Conservation (phyloP, 1,140 invertebrate genomes). For the Cyrtorhinus lividipennis region DNA sequence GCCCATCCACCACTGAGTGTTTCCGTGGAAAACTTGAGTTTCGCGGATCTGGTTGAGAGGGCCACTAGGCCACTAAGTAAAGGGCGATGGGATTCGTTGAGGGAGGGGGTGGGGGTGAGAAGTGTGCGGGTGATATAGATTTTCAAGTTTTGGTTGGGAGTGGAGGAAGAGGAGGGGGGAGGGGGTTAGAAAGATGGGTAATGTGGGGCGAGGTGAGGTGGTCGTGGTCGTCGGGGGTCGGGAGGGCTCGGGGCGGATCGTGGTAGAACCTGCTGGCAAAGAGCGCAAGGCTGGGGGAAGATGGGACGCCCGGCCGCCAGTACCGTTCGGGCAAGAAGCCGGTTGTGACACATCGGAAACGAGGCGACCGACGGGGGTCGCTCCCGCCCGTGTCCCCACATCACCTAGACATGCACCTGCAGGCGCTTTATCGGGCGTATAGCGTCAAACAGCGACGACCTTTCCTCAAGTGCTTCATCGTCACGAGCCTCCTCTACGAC, state of each 20-base stretch:
- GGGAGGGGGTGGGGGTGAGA: neutral
- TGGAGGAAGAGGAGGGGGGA: too few relatives aligned
- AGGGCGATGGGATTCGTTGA: neutral
- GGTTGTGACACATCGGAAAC: neutral
- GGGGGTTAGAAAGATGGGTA: too few relatives aligned
- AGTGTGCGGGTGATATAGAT: neutral
- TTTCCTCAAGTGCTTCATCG: slow-evolving; percentile 59
- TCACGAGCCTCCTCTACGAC: slow-evolving; percentile 51
- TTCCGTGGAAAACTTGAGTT: neutral
- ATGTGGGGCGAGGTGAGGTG: too few relatives aligned
- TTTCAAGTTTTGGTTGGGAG: neutral
- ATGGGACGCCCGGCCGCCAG: neutral
- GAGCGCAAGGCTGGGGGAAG: neutral
- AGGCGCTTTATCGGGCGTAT: slow-evolving; percentile 51
- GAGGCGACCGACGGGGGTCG: neutral
- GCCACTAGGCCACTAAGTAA: neutral
- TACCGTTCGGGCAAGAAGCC: slow-evolving; percentile 4
- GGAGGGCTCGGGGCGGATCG: neutral
- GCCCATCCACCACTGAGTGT: too few relatives aligned
- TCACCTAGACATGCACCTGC: slow-evolving; percentile 11
- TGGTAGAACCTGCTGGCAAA: slow-evolving; percentile 2
- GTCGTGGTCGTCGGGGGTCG: neutral
- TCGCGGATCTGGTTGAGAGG: neutral
- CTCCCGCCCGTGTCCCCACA: neutral
- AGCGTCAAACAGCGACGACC: slow-evolving; percentile 55